Evolutionary conservation across 2,888 invertebrate genomes (phyloP).

Genomic region (Sphaerophoria rueppellii): DNA sequence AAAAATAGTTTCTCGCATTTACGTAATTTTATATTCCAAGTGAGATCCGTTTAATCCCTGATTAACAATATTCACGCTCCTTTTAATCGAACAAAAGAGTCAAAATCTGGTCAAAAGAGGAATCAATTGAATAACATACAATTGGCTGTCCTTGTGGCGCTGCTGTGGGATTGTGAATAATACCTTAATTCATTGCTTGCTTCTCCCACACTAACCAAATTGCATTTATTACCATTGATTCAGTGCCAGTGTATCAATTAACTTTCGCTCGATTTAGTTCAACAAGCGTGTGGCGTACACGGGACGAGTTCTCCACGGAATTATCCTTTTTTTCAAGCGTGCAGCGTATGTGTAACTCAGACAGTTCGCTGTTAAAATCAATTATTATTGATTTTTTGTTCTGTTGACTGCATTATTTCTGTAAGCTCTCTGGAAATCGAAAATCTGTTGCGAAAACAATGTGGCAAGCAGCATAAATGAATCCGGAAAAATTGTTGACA

Average conservation of each 20-base stretch:
- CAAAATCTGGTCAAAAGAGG: neutral
- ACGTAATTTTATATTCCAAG: constrained; percentile 13
- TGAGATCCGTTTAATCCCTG: constrained; percentile 56
- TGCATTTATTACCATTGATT: constrained; percentile 39
- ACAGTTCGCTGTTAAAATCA: constrained; percentile 37
- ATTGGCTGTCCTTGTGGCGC: neutral
- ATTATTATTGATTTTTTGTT: constrained; percentile 37
- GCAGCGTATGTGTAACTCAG: neutral
- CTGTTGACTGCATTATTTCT: neutral
- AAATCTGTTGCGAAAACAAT: constrained; percentile 61
- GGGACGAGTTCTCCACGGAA: neutral
- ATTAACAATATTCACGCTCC: constrained; percentile 19
- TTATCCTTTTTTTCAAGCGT: neutral
- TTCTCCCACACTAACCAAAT: constrained; percentile 31
- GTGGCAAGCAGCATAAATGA: constrained; percentile 21
- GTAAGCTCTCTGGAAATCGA: constrained; percentile 13
- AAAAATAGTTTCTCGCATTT: neutral
- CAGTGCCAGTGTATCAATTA: constrained; percentile 57
- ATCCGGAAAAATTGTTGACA: constrained; percentile 50
- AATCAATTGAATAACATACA: neutral
- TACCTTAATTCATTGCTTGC: constrained; percentile 60
- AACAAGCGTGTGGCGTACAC: constrained; percentile 63
- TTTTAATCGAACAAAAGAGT: neutral
- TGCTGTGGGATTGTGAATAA: constrained; percentile 34
- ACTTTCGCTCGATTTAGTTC: constrained; percentile 67